Base-by-base conservation (phyloP, 2,797 vertebrate species). In the Gouania willdenowi region DNA sequence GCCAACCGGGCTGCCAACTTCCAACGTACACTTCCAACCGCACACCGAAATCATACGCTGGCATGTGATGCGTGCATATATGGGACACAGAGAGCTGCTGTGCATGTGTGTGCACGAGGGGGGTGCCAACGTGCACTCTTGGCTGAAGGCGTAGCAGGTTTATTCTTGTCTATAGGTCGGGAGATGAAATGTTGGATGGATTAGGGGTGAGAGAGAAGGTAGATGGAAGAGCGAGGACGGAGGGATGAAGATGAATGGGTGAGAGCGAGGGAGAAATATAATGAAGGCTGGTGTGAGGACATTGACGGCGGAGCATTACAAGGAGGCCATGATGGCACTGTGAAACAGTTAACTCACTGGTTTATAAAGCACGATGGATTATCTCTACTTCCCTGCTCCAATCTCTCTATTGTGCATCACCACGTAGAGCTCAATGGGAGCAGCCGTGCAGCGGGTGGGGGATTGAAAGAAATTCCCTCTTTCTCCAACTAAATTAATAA, bases 401-500 rank as follows among this genome's bases (percentile, higher is more conserved):
- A 71, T 73, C 77, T 75, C 67, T 49, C 41, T 59, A 80, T 81
- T 80, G 78, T 84, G 58, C 54, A 37, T 37, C 39, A 53, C 59
- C 62, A 66, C n/a, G n/a, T 72, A 50, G 53, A 55, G 52, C 59
- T 47, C 53, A 70, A 72, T 79, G 61, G 70, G 71, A 70, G 69
- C 53, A 58, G 48, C 64, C n/a, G 51, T 62, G 40, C 45, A 12
- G 13, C 3, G 18, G 23, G 28, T 34, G 41, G 44, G 54, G 45
- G 24, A 7, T 47, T 65, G 60, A 59, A 58, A 66, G 47, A 76
- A 75, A 68, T 64, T 67, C 74, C 63, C 59, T 78, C 55, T 75
- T 66, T 74, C 71, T 69, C 51, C 49, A 45, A 49, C 56, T 80
- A 81, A 83, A 84, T 85, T 81, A 84, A 85, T 84, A 84, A 82